Conservation (phyloP, 2,888 invertebrate species). For the Parelbella ahira region DNA sequence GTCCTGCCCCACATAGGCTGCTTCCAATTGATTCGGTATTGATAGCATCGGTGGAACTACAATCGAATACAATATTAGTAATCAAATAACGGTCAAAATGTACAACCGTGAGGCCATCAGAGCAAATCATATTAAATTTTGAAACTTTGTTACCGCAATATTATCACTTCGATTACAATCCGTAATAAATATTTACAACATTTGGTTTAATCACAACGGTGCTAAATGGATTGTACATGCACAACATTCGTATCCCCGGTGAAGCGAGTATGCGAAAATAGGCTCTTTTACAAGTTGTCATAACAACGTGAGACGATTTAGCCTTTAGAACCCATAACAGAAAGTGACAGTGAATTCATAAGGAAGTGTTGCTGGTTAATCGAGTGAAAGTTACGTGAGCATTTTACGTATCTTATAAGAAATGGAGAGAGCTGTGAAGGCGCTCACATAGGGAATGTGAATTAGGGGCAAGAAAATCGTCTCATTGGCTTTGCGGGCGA, state of each 20-base stretch:
- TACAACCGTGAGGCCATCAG: background rate
- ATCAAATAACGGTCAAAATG: conserved; percentile 19
- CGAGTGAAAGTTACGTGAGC: conserved; percentile 70
- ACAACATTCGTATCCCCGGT: too few relatives aligned
- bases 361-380: conserved; percentile 63
- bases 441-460: conserved; percentile 63
- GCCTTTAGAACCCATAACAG: conserved; percentile 48
- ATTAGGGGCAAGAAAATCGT: conserved; percentile 60
- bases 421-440: conserved; percentile 60
- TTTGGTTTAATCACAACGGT: conserved; percentile 3
- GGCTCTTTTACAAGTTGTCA: conserved; percentile 3
- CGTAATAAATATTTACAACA: conserved; percentile 2
- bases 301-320: conserved; percentile 34
- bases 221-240: too few relatives aligned
- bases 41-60: conserved; percentile 96
- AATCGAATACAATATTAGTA: conserved; percentile 27
- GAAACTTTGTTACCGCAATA: conserved; percentile 17
- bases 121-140: conserved; percentile 11
- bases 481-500: conserved; percentile 54
- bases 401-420: conserved; percentile 62
- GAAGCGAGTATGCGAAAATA: background rate
- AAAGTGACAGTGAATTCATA: conserved; percentile 59
- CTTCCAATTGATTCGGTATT: conserved; percentile 95
- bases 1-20: conserved; percentile 93
- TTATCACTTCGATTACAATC: conserved; percentile 8